Conservation (phyloP, 2,113 vertebrate genomes). For the Anguilla japonica region DNA sequence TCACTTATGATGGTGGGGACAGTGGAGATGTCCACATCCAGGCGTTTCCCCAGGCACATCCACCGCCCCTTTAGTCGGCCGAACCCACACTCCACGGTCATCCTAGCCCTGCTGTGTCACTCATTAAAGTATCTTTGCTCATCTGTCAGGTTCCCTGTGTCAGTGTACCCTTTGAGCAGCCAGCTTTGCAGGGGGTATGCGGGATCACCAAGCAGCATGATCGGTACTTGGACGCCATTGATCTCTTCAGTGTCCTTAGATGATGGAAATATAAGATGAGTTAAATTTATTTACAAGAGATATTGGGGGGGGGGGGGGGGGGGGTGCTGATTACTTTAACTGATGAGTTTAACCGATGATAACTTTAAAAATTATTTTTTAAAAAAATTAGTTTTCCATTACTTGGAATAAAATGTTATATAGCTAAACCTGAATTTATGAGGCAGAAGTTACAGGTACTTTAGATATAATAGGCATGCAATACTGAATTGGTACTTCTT, state of each 20-base stretch:
- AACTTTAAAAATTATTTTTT: no score
- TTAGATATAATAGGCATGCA: no score
- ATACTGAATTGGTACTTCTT: no score
- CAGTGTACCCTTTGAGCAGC: slow-evolving; percentile 21
- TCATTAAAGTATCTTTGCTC: slow-evolving; percentile 27
- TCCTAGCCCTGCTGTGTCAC: slow-evolving; percentile 14
- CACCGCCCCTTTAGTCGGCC: slow-evolving; percentile 26
- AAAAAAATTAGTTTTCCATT: no score
- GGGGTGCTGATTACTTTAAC: no score
- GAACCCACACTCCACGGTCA: slow-evolving; percentile 1
- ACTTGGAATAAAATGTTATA: no score
- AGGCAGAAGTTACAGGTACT: no score
- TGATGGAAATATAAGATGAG: slow-evolving; percentile 8
- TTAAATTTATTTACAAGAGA: no score
- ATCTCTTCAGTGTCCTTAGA: slow-evolving; percentile 25
- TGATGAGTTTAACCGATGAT: no score
- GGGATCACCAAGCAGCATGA: slow-evolving; percentile 25
- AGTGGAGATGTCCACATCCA: slow-evolving; percentile 31
- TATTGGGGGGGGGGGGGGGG: no score
- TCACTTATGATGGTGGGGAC: slow-evolving; percentile 15
- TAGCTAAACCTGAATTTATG: no score
- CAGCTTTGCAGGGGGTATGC: slow-evolving; percentile 1
- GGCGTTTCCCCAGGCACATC: slow-evolving; percentile 41
- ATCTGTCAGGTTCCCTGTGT: slow-evolving; percentile 25
- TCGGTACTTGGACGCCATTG: not conserved